Conservation (phyloP, 2,113 vertebrate genomes). For the Nesogale talazaci region DNA sequence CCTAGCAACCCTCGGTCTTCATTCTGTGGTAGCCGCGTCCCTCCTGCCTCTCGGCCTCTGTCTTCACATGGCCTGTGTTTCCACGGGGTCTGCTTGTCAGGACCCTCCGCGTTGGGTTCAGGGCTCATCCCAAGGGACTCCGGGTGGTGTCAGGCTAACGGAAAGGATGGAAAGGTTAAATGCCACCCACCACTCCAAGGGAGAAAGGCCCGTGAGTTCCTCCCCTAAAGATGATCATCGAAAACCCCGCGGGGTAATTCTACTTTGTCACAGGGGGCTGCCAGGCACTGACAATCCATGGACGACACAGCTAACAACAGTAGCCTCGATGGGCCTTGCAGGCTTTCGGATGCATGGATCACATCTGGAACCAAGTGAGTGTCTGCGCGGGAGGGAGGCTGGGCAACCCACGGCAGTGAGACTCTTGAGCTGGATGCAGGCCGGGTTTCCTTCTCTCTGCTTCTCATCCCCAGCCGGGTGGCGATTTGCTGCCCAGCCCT, state of each 20-base stretch:
- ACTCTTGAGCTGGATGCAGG: neutral
- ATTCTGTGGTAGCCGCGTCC: neutral
- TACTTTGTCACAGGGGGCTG: neutral
- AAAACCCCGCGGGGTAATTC: neutral
- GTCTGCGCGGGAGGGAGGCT: neutral
- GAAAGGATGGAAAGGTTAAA: neutral
- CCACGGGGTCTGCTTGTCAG: neutral
- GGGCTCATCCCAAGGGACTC: neutral
- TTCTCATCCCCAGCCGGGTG: slow-evolving; percentile 22
- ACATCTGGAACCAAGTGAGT: neutral
- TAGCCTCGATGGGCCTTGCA: too few relatives aligned
- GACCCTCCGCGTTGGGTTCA: neutral
- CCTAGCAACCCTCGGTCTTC: neutral
- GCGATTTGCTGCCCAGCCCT: neutral
- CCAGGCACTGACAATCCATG: too few relatives aligned
- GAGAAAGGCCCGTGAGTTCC: neutral
- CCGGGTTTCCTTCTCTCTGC: neutral
- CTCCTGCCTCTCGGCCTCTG: neutral
- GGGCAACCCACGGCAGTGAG: neutral
- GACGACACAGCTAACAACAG: too few relatives aligned
- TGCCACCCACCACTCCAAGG: neutral
- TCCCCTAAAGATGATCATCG: neutral
- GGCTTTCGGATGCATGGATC: too few relatives aligned
- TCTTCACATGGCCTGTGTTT: neutral
- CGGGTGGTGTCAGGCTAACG: neutral